phyloP scores from a whole-genome alignment of 2,888 invertebrate species.

The Stenchaetothrips biformis region DNA sequence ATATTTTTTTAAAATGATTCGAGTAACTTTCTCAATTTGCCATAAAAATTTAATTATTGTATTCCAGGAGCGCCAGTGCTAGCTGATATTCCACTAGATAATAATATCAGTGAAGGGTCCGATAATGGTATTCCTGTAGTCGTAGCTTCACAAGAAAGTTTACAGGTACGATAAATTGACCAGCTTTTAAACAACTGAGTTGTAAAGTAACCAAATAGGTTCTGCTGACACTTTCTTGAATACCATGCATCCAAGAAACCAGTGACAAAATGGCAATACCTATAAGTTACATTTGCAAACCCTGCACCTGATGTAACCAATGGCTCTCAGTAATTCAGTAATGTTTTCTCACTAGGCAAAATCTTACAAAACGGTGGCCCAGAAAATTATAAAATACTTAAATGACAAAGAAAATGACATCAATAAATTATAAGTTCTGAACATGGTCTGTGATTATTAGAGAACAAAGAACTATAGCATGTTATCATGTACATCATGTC shows the following conservation, averaged over 20 bases:
- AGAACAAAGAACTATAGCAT: neutral
- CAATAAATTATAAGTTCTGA: neutral
- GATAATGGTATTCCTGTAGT: conserved; percentile 74
- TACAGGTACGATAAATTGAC: conserved; percentile 38
- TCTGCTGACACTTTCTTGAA: neutral
- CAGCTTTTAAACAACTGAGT: neutral
- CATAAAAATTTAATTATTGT: conserved; percentile 27
- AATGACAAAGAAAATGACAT: conserved; percentile 27
- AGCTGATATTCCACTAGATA: conserved; percentile 67
- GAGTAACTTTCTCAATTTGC: conserved; percentile 25
- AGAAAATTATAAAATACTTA: conserved; percentile 41
- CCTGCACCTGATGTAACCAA: too few relatives aligned
- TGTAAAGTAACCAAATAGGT: neutral
- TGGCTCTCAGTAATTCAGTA: neutral
- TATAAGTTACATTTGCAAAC: too few relatives aligned
- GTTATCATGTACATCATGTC: too few relatives aligned
- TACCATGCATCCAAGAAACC: neutral
- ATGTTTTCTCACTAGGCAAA: conserved; percentile 37
- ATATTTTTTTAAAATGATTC: conserved; percentile 26
- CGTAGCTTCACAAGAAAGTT: conserved; percentile 57
- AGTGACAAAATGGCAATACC: too few relatives aligned
- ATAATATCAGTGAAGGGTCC: conserved; percentile 61
- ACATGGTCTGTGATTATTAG: neutral
- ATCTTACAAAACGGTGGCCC: conserved; percentile 43
- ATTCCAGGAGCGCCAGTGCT: conserved; percentile 54